These are phyloP conservation scores for Brachionus plicatilis DNA, from an alignment of 1,140 invertebrate species.

Conservation along the genomic window DNA sequence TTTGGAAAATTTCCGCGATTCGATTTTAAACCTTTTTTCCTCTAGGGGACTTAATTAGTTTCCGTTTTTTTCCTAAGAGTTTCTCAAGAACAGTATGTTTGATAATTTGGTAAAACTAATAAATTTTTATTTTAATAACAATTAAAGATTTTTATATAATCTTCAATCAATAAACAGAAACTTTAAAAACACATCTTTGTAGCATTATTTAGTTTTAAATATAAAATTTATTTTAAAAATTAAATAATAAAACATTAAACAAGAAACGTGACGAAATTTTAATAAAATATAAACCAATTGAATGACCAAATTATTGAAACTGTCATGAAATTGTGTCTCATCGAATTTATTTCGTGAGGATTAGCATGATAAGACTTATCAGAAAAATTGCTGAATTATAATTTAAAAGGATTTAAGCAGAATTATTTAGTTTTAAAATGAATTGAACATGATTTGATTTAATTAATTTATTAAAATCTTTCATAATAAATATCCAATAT, in stretches of 20 bases:
- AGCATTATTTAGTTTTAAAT: not conserved
- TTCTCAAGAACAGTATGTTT: not conserved
- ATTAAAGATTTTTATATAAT: not conserved
- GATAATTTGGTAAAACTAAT: not conserved
- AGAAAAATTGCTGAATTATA: not conserved
- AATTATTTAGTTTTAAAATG: too few species aligned
- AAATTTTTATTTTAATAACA: not conserved
- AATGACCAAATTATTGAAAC: not conserved
- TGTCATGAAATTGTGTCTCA: not conserved
- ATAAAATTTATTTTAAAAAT: not conserved
- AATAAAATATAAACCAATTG: not conserved
- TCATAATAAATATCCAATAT: too few species aligned
- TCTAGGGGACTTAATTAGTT: not conserved
- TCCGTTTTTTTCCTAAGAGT: not conserved
- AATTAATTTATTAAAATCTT: too few species aligned
- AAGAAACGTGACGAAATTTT: not conserved
- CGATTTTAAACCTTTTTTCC: not conserved
- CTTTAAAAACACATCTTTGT: not conserved
- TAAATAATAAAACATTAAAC: not conserved
- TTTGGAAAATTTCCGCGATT: not conserved
- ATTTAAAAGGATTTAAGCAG: not conserved
- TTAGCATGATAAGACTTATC: not conserved
- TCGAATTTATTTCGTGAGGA: not conserved
- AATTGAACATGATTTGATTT: too few species aligned
- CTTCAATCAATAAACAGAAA: too few species aligned